Base-by-base conservation (phyloP, 2,888 invertebrate species). In the Cantharis rustica region DNA sequence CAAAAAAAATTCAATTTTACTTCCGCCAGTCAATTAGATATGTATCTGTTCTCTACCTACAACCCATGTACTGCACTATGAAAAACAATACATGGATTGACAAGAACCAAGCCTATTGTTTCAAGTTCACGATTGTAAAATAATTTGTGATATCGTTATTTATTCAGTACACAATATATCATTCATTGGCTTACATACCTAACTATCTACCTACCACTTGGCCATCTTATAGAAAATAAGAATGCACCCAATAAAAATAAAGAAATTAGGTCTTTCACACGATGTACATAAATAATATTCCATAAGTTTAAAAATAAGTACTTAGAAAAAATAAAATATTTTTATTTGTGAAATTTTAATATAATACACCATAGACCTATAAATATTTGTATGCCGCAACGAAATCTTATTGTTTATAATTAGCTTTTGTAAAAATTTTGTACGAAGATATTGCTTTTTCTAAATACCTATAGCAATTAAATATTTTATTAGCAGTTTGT, bases 91-190 rank as follows among this genome's bases (percentile, higher is more conserved):
- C 16, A 62, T 62, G 66, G 75, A 75, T 75, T 75, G 75, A 75
- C 75, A 75, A 71, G 75, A 68, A 23, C 69, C 69, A 63, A 70
- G 74, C 70, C 74, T 70, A 74, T 75, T 75, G 75, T 75, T 75
- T 26, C 17, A 64, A 66, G 31, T 61, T 16, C 75, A 75, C 68
- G 71, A 75, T 75, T 71, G 75, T 75, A 69, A 63, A 61, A 75
- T 71, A 69, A 75, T 72, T 75, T 75, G 75, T 69, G 61, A 68
- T 72, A 72, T 71, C 68, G 75, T 75, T 75, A 75, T 69, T 75
- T 75, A 75, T 75, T 75, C 75, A 75, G 75, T 69, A 31, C 71
- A 69, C 75, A 68, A 68, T 72, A 20, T 68, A 66, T 31, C 23
- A 47, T 47, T 47, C 47, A n/a, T 47, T 72, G 69, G 64, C 71